Percentiles rank a stretch among this genome's conserved stretches.
phyloP scores from a whole-genome alignment of 2,113 vertebrate genomes.

The Cettia cetti region DNA sequence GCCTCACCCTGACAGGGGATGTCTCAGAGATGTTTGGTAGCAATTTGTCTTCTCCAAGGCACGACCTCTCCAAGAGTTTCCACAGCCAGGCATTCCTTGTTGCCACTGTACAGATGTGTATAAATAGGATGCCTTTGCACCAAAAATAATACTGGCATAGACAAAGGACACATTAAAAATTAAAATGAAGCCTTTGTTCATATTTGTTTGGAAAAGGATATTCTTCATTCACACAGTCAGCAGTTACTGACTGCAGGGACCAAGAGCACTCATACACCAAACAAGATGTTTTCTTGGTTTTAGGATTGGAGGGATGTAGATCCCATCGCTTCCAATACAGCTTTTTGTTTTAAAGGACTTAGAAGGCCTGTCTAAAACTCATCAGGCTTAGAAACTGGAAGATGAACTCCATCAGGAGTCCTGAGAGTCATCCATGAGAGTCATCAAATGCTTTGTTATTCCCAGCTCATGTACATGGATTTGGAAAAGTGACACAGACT shows the following conservation, averaged over 20 bases:
- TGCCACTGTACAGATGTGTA: neutral
- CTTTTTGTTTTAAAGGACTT: neutral
- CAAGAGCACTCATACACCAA: neutral
- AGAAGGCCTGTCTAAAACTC: neutral
- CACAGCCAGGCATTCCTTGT: rapidly evolving
- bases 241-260: neutral
- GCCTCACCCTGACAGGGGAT: rapidly evolving
- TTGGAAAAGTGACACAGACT: neutral
- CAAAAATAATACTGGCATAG: neutral
- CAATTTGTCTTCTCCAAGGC: neutral
- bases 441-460: neutral
- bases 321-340: neutral
- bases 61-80: neutral
- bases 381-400: neutral
- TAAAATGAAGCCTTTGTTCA: neutral
- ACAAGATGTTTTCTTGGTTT: neutral
- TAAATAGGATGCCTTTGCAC: neutral
- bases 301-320: neutral
- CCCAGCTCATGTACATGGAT: neutral
- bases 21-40: neutral
- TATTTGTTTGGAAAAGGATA: neutral
- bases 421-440: neutral
- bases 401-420: neutral
- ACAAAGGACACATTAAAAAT: neutral
- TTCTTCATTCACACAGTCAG: neutral